phyloP scores from a whole-genome alignment of 1,140 invertebrate genomes.

The Eumeta japonica region DNA sequence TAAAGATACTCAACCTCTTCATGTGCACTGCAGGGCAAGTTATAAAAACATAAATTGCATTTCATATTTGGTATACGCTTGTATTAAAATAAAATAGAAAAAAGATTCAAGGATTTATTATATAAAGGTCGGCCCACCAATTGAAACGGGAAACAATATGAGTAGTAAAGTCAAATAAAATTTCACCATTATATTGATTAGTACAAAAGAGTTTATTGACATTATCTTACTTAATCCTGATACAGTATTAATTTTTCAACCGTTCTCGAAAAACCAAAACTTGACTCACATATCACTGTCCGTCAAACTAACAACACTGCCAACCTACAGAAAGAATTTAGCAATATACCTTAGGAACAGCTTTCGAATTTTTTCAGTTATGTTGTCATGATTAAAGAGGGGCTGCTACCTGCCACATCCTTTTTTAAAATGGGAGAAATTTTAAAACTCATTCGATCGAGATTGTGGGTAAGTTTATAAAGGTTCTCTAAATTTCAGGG shows the following conservation, averaged over 20 bases:
- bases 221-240: constrained; percentile 5
- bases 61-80: too few species aligned
- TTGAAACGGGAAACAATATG: constrained; percentile 2
- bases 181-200: too few species aligned
- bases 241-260: constrained; percentile 4
- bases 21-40: too few species aligned
- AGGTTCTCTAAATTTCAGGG: too few species aligned
- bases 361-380: background rate
- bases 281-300: constrained; percentile 1
- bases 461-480: too few species aligned
- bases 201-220: constrained; percentile 2
- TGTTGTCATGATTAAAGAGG: constrained; percentile 6
- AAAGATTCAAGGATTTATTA: too few species aligned
- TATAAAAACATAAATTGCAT: too few species aligned
- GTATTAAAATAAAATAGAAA: too few species aligned
- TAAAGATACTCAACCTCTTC: too few species aligned
- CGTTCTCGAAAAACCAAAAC: constrained; percentile 1
- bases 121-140: too few species aligned
- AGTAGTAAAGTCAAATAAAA: constrained; percentile 4
- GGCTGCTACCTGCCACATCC: constrained; percentile 2
- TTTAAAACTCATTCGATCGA: background rate
- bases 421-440: constrained; percentile 3
- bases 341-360: constrained; percentile 1
- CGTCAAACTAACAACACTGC: constrained; percentile 2
- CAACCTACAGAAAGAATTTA: constrained; percentile 5